Conservation (phyloP, 1,140 invertebrate genomes). For the Panulirus ornatus region DNA sequence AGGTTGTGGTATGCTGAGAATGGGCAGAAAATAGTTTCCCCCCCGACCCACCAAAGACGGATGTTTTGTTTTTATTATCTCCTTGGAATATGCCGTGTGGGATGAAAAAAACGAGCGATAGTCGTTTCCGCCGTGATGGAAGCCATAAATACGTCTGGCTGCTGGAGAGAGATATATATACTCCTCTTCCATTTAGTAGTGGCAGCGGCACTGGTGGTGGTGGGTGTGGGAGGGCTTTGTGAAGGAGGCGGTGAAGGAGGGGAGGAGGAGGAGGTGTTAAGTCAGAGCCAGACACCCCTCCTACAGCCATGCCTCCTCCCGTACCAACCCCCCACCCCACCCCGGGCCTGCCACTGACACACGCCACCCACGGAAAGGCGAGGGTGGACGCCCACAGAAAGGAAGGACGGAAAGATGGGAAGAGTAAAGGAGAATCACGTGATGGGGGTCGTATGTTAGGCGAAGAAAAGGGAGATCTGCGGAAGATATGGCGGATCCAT, state of each 20-base stretch:
- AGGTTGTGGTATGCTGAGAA: not conserved
- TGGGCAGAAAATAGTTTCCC: not conserved
- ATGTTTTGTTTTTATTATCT: not conserved
- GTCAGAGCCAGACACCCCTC: slow-evolving; percentile 30
- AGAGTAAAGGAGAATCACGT: too few relatives aligned
- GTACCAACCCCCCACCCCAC: too few relatives aligned
- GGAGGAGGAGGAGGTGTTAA: slow-evolving; percentile 14
- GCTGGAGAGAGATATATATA: slow-evolving; percentile 27
- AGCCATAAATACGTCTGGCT: not conserved
- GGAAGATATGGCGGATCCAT: too few relatives aligned
- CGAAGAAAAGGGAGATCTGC: not conserved
- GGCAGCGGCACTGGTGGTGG: not conserved
- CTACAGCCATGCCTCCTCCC: too few relatives aligned
- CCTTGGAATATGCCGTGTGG: not conserved
- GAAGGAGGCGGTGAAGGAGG: not conserved
- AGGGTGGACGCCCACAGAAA: too few relatives aligned
- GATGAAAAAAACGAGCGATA: not conserved
- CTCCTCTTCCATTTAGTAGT: slow-evolving; percentile 14
- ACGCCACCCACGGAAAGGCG: too few relatives aligned
- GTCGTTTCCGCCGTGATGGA: not conserved
- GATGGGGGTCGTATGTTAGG: not conserved
- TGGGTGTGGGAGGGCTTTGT: too few relatives aligned
- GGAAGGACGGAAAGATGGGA: too few relatives aligned
- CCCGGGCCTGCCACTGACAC: too few relatives aligned
- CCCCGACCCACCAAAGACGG: not conserved